A percentile compares a stretch with the other conserved stretches of the same genome.
Evolutionary conservation across 2,888 invertebrate species (phyloP).

Genomic region (Pseudococcus viburni): DNA sequence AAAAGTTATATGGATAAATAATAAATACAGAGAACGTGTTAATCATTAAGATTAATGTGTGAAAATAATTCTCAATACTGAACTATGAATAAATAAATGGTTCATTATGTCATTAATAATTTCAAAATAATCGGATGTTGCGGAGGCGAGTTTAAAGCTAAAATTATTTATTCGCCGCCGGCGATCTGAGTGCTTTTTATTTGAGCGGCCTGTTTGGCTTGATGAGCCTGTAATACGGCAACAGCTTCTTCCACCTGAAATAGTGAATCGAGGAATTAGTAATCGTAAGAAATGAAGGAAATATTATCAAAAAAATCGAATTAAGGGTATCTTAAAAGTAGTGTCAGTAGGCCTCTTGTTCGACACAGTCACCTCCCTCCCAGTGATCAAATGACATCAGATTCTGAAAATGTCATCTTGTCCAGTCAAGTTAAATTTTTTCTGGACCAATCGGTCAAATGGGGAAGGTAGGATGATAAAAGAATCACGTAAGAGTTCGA

Average conservation of each 20-base stretch:
- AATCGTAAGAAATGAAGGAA: neutral
- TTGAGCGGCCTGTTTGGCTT: slow-evolving; percentile 83
- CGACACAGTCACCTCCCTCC: no score
- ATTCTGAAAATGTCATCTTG: no score
- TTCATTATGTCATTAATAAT: neutral
- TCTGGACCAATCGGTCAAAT: no score
- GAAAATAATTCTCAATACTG: slow-evolving; percentile 5
- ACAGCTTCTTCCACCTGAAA: slow-evolving; percentile 92
- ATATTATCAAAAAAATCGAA: no score
- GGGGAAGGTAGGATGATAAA: no score
- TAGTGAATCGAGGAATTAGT: neutral
- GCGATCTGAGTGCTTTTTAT: slow-evolving; percentile 62
- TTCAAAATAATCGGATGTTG: neutral
- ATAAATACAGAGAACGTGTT: neutral
- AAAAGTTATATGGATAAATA: neutral
- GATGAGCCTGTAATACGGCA: slow-evolving; percentile 97
- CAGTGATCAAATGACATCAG: no score
- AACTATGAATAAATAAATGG: slow-evolving; percentile 18
- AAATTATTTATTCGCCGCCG: slow-evolving; percentile 50
- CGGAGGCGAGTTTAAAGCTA: neutral
- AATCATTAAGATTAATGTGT: neutral
- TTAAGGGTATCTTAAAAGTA: no score
- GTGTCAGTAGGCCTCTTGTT: no score
- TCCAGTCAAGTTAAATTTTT: no score
- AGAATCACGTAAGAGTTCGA: no score